These are phyloP conservation scores for Helogale parvula DNA, from an alignment of 2,113 vertebrate genomes.

Conservation along the genomic window DNA sequence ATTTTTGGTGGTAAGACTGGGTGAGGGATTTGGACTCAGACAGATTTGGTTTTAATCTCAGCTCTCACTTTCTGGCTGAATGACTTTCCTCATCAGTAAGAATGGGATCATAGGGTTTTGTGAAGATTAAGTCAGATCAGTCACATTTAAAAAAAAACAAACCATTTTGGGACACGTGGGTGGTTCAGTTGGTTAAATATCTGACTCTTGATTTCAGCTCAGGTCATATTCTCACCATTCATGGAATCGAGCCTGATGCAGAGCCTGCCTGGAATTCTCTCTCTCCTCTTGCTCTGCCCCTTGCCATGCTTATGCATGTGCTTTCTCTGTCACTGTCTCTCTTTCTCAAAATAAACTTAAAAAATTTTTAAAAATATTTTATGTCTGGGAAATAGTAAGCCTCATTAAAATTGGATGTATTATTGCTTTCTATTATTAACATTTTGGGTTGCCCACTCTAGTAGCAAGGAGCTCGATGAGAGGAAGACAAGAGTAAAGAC, in stretches of 20 bases:
- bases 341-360: too few species aligned
- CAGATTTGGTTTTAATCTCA: neutral
- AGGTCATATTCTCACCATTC: too few species aligned
- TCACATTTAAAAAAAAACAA: neutral
- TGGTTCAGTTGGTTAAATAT: too few species aligned
- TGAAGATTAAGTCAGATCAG: neutral
- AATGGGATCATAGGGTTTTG: neutral
- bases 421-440: neutral
- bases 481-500: neutral
- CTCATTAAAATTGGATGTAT: neutral
- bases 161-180: too few species aligned
- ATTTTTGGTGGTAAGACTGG: neutral
- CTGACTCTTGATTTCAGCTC: too few species aligned
- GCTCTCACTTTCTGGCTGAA: neutral
- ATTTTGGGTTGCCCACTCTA: neutral
- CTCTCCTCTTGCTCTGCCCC: too few species aligned
- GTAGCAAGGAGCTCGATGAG: neutral
- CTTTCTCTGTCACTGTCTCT: too few species aligned
- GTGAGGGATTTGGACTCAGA: neutral
- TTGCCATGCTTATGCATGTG: too few species aligned
- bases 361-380: neutral
- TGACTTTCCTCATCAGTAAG: neutral
- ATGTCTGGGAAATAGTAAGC: neutral
- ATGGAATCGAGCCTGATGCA: too few species aligned
- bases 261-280: too few species aligned